Percentiles rank a stretch among this genome's conserved stretches.
Evolutionary conservation across 2,113 vertebrate genomes (phyloP).

Genomic region (Silurus asotus): DNA sequence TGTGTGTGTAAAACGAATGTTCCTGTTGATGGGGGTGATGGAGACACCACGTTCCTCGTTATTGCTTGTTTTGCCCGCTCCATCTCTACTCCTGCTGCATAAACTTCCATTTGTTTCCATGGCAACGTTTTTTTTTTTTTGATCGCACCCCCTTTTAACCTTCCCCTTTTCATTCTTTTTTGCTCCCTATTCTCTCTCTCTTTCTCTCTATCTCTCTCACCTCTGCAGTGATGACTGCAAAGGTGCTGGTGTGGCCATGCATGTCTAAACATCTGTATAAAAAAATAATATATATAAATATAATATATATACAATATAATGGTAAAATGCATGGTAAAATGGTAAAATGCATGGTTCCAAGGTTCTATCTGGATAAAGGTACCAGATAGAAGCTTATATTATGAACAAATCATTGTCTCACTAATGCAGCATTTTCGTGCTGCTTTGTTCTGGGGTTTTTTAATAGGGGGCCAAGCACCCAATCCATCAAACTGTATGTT

Average conservation of each 20-base stretch:
- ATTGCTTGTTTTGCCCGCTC: constrained; percentile 38
- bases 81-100: constrained; percentile 38
- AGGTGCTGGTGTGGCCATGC: background rate
- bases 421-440: background rate
- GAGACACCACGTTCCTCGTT: constrained; percentile 13
- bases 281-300: background rate
- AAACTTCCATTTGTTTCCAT: constrained; percentile 75
- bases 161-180: constrained; percentile 24
- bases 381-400: background rate
- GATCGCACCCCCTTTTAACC: constrained; percentile 56
- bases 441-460: background rate
- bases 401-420: background rate
- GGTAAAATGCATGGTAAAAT: too few species aligned
- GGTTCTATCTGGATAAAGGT: background rate
- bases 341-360: background rate
- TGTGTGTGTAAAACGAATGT: background rate
- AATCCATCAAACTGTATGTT: background rate
- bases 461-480: background rate
- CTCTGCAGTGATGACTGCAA: constrained; percentile 16
- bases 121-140: constrained; percentile 64
- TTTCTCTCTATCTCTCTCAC: background rate
- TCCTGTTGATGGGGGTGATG: background rate
- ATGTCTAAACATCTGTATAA: background rate
- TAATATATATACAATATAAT: background rate
- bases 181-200: constrained; percentile 27